Evolutionary conservation across 2,113 vertebrate species (phyloP), one percentile per base, ranked within the genome.

Genomic region (Columba livia): DNA sequence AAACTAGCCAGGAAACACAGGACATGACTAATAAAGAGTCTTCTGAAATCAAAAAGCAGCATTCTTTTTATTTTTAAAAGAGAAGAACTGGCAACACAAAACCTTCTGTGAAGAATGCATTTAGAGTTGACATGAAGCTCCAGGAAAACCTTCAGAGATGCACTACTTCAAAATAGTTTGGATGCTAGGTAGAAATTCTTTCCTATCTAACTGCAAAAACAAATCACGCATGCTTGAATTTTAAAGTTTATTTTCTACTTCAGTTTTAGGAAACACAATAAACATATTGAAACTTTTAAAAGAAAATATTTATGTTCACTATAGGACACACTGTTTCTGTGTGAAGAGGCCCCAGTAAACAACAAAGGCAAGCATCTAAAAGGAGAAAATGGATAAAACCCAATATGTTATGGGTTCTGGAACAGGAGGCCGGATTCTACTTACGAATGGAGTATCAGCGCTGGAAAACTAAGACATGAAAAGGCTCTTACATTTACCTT

Each of bases 231-330:
- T 53, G 32, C 57, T 44, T 91, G 10, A 60, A 75, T 74, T 47
- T 85, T 88, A 24, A 51, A 75, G 87, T 40, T 97, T 80, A 79
- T 93, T 91, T 97, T 93, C 88, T 88, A 86, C n/a, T 78, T 96
- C 26, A 81, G 56, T 79, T 84, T 44, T 54, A 90, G 24, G 32
- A 53, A 88, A 75, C 70, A 78, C 77, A 70, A 91, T 47, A 91
- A 94, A 75, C 28, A 80, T 28, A 72, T 13, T 73, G 79, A 79
- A 75, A 42, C 38, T 42, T 60, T 90, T 79, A 80, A 91, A 95
- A 36, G 57, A 93, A 95, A 95, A 94, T 69, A 93, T 79, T 92
- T 94, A 77, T 73, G 17, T 64, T 96, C 56, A 29, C 50, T 89
- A 40, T 42, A 91, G 61, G 56, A 90, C 38, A 85, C 81, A 83